These are phyloP conservation scores for Strix aluco DNA, from an alignment of 2,113 vertebrate genomes.

Conservation along the genomic window DNA sequence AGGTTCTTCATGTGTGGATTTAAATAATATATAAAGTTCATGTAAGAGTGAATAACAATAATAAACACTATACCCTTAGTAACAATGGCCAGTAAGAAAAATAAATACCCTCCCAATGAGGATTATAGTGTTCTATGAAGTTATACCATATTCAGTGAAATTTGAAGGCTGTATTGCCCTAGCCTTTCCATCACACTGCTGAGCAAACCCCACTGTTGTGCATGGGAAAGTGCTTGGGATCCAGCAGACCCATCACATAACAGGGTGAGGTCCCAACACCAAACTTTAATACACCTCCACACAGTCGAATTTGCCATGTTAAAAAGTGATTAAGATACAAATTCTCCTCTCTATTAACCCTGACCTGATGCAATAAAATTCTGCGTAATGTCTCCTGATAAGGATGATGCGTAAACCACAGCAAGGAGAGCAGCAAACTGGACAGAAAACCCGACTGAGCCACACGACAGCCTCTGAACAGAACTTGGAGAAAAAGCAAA, in stretches of 20 bases:
- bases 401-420: background rate
- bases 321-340: background rate
- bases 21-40: background rate
- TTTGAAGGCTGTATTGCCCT: background rate
- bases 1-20: background rate
- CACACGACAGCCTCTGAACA: background rate
- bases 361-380: background rate
- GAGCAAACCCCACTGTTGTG: background rate
- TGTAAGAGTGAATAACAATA: background rate
- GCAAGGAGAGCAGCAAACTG: background rate
- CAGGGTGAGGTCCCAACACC: fast-evolving
- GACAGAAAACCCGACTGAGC: background rate
- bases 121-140: background rate
- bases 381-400: background rate
- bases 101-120: background rate
- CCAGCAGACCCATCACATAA: background rate
- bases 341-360: background rate
- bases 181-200: background rate
- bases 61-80: background rate
- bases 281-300: background rate
- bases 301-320: background rate
- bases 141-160: background rate
- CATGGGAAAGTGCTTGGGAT: background rate
- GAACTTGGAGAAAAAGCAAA: slow-evolving; percentile 4
- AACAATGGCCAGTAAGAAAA: background rate